Percentiles rank a stretch among this genome's conserved stretches.
Conservation (phyloP, 2,113 vertebrate genomes). For the Lepisosteus osseus region DNA sequence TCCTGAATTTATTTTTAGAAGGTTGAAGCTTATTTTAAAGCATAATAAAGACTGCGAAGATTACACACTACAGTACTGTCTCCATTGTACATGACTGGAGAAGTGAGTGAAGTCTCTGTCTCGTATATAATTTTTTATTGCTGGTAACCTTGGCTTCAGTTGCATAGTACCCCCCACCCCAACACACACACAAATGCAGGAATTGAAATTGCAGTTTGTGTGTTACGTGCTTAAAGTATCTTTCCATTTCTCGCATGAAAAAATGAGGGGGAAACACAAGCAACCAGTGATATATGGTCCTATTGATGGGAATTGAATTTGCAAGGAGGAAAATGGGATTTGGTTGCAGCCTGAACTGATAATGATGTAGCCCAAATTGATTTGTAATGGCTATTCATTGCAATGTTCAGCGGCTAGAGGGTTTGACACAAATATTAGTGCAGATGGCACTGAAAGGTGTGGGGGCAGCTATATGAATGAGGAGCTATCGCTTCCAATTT, state of each 20-base stretch:
- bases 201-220: slow-evolving; percentile 63
- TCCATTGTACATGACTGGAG: slow-evolving; percentile 43
- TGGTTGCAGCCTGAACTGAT: slow-evolving; percentile 73
- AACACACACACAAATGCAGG: slow-evolving; percentile 10
- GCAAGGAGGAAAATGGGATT: slow-evolving; percentile 80
- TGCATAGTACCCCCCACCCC: slow-evolving; percentile 43
- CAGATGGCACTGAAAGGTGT: slow-evolving; percentile 45
- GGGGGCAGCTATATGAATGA: slow-evolving; percentile 37
- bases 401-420: slow-evolving; percentile 46
- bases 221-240: slow-evolving; percentile 61
- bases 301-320: slow-evolving; percentile 76
- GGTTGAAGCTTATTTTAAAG: slow-evolving; percentile 32
- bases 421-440: slow-evolving; percentile 64
- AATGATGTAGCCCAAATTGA: slow-evolving; percentile 75
- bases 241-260: slow-evolving; percentile 60
- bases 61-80: slow-evolving; percentile 30
- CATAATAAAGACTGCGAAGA: slow-evolving; percentile 39
- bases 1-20: slow-evolving; percentile 33
- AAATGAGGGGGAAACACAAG: slow-evolving; percentile 60
- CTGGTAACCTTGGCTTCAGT: slow-evolving; percentile 54
- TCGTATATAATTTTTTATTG: slow-evolving; percentile 40
- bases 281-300: slow-evolving; percentile 66
- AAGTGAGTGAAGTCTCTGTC: slow-evolving; percentile 38
- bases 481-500: slow-evolving; percentile 30
- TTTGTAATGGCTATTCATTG: slow-evolving; percentile 76